Evolutionary conservation across 2,888 invertebrate genomes (phyloP), one percentile per base, ranked within the genome.

Genomic region (Orthosia cruda): DNA sequence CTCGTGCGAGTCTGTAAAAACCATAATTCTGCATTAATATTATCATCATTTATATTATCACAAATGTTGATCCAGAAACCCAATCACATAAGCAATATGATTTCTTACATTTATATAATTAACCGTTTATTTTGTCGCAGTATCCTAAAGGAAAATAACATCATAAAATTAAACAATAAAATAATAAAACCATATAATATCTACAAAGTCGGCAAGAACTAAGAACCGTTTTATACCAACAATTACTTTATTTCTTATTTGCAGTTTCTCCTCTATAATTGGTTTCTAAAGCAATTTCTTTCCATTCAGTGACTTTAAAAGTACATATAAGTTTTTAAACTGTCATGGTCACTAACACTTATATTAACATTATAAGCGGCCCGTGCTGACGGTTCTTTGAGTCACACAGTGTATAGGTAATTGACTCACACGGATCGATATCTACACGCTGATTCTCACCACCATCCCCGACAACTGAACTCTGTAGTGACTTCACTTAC

Each of bases 161-260:
- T 23, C 9, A 52, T 13, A 57, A 61, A 69, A 81, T 62, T 45
- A 54, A 40, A 62, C 20, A 13, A 23, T 40, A 66, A 54, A 61
- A 62, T 62, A 63, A 70, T 68, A 54, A 58, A 59, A 55, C 11
- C 18, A 26, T 61, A 32, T 57, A 70, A 63, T 63, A 77, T 20
- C 20, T 40, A 49, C 26, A 62, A 12, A 77, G 45, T 75, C 52
- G 32, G 54, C 40, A 61, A 72, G 23, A 83, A 52, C 47, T 57
- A 54, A 61, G 49, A 66, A 49, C 58, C 11, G 16, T 74, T 59
- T 58, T 55, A 59, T 81, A 74, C n/a, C 47, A 66, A 83, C 69
- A 69, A 74, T 83, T 83, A 58, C 47, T 83, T 83, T 79, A 69
- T 65, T 80, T 83, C 80, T 79, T 80, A 78, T 83, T 83, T 80